These are phyloP conservation scores for Mirounga angustirostris DNA, from an alignment of 2,113 vertebrate genomes.

Conservation along the genomic window DNA sequence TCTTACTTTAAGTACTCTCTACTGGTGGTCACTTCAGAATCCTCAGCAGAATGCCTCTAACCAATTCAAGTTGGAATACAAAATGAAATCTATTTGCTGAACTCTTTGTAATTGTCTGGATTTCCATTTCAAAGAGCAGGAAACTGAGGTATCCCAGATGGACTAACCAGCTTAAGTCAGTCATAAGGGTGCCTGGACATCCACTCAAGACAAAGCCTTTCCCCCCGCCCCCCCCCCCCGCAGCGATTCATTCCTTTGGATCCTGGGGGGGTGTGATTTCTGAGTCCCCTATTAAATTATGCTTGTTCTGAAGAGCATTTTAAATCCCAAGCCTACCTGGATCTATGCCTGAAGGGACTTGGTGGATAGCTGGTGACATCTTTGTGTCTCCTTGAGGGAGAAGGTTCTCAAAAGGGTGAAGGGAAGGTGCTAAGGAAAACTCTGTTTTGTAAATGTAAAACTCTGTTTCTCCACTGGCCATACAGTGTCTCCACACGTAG, in stretches of 20 bases:
- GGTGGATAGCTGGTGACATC: background rate
- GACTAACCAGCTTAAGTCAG: background rate
- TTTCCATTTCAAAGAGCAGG: conserved; percentile 2
- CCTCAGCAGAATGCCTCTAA: background rate
- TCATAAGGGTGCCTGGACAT: background rate
- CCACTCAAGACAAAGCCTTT: background rate
- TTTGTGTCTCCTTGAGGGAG: background rate
- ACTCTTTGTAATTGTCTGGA: background rate
- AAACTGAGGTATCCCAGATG: background rate
- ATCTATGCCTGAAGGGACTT: background rate
- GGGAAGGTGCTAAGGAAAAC: background rate
- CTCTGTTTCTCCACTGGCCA: background rate
- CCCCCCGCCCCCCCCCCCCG: background rate
- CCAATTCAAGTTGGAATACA: background rate
- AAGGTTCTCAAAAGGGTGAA: background rate
- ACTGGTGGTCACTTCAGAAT: background rate
- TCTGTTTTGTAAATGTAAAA: background rate
- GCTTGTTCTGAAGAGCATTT: background rate
- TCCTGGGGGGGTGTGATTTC: background rate
- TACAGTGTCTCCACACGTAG: background rate
- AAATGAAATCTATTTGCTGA: background rate
- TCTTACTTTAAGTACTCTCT: background rate
- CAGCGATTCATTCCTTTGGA: background rate
- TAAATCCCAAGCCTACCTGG: background rate
- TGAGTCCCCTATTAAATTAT: background rate